Percentiles rank a stretch among this genome's conserved stretches.
Evolutionary conservation across 2,888 invertebrate genomes (phyloP).

Genomic region (Brenthis ino): DNA sequence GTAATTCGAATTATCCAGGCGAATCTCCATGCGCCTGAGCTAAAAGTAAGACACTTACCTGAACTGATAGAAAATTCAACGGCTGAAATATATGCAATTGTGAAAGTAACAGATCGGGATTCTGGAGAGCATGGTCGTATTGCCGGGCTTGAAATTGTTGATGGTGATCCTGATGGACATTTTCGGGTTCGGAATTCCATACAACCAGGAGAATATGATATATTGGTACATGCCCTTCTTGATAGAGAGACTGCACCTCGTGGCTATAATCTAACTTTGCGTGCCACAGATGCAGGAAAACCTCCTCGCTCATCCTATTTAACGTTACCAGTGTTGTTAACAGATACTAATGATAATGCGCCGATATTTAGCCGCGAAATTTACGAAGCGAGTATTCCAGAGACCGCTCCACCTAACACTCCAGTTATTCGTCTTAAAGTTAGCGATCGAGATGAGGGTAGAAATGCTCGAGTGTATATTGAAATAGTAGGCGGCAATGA

Average conservation of each 20-base stretch:
- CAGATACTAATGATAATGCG: constrained; percentile 92
- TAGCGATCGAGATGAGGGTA: constrained; percentile 91
- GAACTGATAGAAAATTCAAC: constrained; percentile 91
- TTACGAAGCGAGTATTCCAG: constrained; percentile 93
- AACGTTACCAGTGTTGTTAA: constrained; percentile 89
- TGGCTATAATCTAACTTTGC: constrained; percentile 93
- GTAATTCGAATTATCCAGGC: constrained; percentile 89
- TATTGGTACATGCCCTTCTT: constrained; percentile 88
- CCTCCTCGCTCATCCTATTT: constrained; percentile 91
- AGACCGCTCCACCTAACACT: constrained; percentile 94
- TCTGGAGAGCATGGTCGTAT: constrained; percentile 92
- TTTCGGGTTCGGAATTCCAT: constrained; percentile 88
- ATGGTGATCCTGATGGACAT: constrained; percentile 94
- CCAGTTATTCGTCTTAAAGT: constrained; percentile 94
- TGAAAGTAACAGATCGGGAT: constrained; percentile 92
- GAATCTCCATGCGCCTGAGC: constrained; percentile 93
- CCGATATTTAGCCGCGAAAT: constrained; percentile 93
- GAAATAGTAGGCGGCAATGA: constrained; percentile 96
- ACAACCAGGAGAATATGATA: constrained; percentile 87
- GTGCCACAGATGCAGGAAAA: constrained; percentile 91
- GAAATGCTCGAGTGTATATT: constrained; percentile 91
- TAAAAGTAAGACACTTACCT: constrained; percentile 90
- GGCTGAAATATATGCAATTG: constrained; percentile 94
- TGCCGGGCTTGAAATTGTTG: constrained; percentile 90
- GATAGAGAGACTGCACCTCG: constrained; percentile 90